A percentile compares a stretch with the other conserved stretches of the same genome.
These are phyloP conservation scores for Paedocypris sp. DNA, from an alignment of 2,113 vertebrate species.

Conservation along the genomic window DNA sequence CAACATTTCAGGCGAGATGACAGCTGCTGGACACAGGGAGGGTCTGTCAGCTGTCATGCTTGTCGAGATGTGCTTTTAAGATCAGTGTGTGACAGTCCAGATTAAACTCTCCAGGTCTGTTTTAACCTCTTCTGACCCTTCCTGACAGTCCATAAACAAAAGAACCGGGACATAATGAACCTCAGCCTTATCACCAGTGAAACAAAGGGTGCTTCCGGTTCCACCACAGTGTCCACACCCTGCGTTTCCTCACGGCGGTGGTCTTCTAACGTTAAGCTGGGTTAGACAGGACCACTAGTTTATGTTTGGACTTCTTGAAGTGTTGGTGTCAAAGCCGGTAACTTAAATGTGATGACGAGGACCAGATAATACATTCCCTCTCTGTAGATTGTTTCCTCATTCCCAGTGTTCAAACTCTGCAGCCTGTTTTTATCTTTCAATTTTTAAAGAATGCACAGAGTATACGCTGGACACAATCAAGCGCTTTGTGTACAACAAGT, in stretches of 20 bases:
- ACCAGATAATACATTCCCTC: not conserved
- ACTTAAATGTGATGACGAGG: not conserved
- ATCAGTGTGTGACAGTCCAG: not conserved
- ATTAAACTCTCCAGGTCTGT: not conserved
- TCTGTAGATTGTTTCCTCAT: not conserved
- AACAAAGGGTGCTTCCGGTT: not conserved
- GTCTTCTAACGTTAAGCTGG: not conserved
- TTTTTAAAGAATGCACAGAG: too few relatives aligned
- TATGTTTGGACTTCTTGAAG: not conserved
- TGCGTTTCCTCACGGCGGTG: not conserved
- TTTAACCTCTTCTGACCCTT: not conserved
- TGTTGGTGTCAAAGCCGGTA: not conserved
- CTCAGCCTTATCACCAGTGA: slow-evolving; percentile 3
- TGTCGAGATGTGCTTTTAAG: not conserved
- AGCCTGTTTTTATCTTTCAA: too few relatives aligned
- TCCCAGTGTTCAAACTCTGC: not conserved
- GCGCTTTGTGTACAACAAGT: too few relatives aligned
- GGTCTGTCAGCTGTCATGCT: not conserved
- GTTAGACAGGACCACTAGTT: not conserved
- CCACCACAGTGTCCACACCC: not conserved
- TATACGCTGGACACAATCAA: too few relatives aligned
- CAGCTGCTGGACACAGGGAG: not conserved
- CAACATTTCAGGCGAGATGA: too few relatives aligned
- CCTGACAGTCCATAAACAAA: slow-evolving; percentile 10
- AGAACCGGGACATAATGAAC: not conserved